Base-by-base conservation (phyloP, 2,797 vertebrate species). In the Eospalax fontanierii region DNA sequence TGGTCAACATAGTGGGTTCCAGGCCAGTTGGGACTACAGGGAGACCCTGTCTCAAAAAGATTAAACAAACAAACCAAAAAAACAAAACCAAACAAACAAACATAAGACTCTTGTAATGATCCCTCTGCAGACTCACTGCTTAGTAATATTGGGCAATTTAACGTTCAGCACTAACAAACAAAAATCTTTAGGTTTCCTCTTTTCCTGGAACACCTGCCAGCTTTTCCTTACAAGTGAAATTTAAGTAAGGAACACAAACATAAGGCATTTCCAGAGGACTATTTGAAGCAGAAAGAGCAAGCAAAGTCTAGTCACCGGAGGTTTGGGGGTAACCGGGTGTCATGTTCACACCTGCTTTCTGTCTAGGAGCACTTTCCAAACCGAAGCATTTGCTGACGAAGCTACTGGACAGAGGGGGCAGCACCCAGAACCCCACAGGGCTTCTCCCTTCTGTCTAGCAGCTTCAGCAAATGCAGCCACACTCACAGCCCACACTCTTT, bases 231-330 rank as follows among this genome's bases (percentile, higher is more conserved):
- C 68, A 84, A 95, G 59, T 89, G 35, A 96, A 89, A 74, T 83
- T 83, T 93, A 75, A 93, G 83, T 85, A 80, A 66, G 75, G 90
- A 81, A 59, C 74, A 65, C 6, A 92, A 87, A 87, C 68, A 30
- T 63, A 68, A 89, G 54, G 65, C 14, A 83, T 65, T 93, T 35
- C 24, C 4, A 50, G 87, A 59, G 78, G 54, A 87, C 80, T 89
- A 30, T 94, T 82, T 92, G 84, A 93, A 87, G 91, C 33, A 73
- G 73, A 80, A 93, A 97, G 35, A 57, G 33, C 73, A 94, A 94
- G 81, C 26, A 16, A 93, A 94, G 30, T 91, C 59, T 87, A 95
- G 76, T 75, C 43, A 71, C 33, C 80, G n/a, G 30, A 75, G 83
- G 14, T 75, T 79, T 14, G 76, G 75, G 71, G 33, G 18, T 78